Conservation (phyloP, 2,113 vertebrate genomes). For the Dendrocopos noguchii region DNA sequence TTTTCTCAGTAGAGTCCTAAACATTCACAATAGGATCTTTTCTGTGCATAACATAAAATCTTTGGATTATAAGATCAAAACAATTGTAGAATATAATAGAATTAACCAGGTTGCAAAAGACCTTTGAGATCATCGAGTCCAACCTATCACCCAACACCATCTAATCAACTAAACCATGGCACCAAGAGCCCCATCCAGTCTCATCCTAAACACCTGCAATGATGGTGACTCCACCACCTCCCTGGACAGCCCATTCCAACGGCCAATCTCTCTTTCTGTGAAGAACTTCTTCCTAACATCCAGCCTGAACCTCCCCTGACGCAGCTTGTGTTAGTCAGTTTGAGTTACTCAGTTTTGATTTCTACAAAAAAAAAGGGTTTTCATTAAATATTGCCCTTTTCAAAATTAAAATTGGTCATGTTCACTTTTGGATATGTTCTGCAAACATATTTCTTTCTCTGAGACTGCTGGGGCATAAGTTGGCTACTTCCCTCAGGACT, state of each 20-base stretch:
- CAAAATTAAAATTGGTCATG: background rate
- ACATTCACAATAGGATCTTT: background rate
- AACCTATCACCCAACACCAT: no score
- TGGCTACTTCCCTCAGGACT: slow-evolving; percentile 60
- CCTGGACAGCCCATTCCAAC: no score
- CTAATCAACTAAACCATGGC: no score
- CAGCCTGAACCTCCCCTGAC: no score
- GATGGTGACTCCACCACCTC: no score
- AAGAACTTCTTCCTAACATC: no score
- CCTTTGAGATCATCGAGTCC: no score
- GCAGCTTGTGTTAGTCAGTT: background rate
- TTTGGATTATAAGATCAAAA: background rate
- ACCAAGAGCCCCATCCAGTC: no score
- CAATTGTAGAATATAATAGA: background rate
- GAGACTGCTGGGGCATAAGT: slow-evolving; percentile 6
- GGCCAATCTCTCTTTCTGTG: no score
- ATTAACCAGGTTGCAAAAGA: no score
- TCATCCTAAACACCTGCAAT: no score
- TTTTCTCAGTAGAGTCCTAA: background rate
- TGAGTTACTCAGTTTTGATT: background rate
- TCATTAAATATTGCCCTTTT: slow-evolving; percentile 26
- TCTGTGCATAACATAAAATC: background rate
- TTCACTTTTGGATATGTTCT: slow-evolving; percentile 16
- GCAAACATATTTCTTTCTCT: slow-evolving; percentile 44
- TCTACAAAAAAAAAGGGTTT: background rate